phyloP scores from a whole-genome alignment of 2,113 vertebrate genomes.

The Rynchops niger region DNA sequence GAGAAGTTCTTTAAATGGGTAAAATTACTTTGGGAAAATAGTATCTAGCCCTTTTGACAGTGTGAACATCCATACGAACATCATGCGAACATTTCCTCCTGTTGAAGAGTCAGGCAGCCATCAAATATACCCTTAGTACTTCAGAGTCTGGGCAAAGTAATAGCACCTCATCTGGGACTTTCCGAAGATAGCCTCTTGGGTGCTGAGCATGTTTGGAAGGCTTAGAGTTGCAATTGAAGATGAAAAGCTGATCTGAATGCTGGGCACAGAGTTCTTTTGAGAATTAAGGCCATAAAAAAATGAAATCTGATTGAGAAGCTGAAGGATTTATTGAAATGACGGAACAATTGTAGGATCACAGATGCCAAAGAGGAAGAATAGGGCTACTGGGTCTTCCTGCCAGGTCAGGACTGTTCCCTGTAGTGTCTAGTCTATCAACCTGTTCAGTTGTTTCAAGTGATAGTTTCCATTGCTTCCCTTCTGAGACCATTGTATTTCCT shows the following conservation, averaged over 20 bases:
- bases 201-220: neutral
- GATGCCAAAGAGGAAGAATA: constrained; percentile 56
- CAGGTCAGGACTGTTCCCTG: neutral
- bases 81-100: constrained; percentile 7
- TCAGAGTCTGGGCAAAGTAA: neutral
- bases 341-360: neutral
- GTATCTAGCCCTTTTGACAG: constrained; percentile 33
- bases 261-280: neutral
- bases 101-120: neutral
- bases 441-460: neutral
- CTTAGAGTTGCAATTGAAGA: neutral
- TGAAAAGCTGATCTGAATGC: neutral
- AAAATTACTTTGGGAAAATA: constrained; percentile 34
- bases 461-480: constrained; percentile 47
- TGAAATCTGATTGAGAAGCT: neutral
- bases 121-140: neutral
- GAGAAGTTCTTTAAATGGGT: constrained; percentile 35
- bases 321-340: constrained; percentile 54
- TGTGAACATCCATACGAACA: constrained; percentile 11
- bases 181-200: neutral
- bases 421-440: neutral
- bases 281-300: neutral
- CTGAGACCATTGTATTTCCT: constrained; percentile 38
- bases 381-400: constrained; percentile 39
- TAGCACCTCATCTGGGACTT: neutral